These are phyloP conservation scores for Leptosomus discolor DNA, from an alignment of 2,113 vertebrate species.

Conservation along the genomic window DNA sequence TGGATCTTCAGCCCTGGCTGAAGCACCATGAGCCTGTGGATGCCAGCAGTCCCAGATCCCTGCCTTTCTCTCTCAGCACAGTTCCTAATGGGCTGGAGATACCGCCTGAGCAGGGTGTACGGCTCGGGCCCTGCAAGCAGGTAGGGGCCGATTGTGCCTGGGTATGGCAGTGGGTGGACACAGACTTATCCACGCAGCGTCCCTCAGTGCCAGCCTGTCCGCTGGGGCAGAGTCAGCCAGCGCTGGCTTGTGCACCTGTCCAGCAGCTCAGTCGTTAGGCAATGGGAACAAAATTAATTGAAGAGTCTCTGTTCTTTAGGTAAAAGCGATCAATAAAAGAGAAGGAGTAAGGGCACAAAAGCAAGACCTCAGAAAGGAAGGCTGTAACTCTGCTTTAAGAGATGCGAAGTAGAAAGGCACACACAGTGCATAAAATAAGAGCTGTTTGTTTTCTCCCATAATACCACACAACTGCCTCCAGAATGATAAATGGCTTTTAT, in stretches of 20 bases:
- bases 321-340: not conserved
- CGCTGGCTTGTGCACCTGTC: rapidly evolving
- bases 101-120: no score
- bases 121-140: not conserved
- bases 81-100: not conserved
- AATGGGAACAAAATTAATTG: not conserved
- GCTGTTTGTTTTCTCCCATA: not conserved
- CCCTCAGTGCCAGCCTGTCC: not conserved
- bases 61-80: not conserved
- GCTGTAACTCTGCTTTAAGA: not conserved
- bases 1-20: not conserved
- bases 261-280: rapidly evolving
- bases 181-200: not conserved
- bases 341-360: not conserved
- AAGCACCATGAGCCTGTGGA: not conserved
- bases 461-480: not conserved
- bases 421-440: not conserved
- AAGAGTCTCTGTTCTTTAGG: not conserved
- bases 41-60: not conserved
- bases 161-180: not conserved
- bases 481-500: slow-evolving; percentile 41
- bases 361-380: not conserved
- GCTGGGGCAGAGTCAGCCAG: not conserved
- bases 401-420: not conserved
- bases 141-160: rapidly evolving